Evolutionary conservation across 2,113 vertebrate species (phyloP), one percentile per base, ranked within the genome.

Genomic region (Dunckerocampus dactyliophorus): DNA sequence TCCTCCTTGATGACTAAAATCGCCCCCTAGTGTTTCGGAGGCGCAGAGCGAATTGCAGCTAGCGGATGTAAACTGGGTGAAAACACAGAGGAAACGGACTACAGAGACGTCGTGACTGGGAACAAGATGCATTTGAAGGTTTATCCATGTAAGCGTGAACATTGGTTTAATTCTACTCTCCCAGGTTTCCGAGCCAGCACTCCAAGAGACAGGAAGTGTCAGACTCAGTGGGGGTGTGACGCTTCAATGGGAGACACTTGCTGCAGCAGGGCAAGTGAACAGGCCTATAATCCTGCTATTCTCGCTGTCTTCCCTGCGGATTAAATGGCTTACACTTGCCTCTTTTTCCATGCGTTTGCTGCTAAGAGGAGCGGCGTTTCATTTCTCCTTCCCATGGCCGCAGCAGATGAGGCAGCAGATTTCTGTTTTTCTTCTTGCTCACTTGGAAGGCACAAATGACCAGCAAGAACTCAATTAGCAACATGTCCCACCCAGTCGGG

Each of bases 381-480:
- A 62, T 58, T 47, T 59, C 62, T 62, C 70, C 81, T 31, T 81
- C 70, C 83, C 67, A 62, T 75, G 67, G 76, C 73, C 71, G 11
- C 58, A 70, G 73, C 85, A 90, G 87, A 92, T 85, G 87, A 90
- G 82, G 75, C 84, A 3, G 61, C 57, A 63, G 53, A 71, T 82
- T 87, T 65, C 66, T 61, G 48, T 63, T 76, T 80, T 88, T 88
- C 92, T 93, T 93, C 90, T 91, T 92, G 91, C 91, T 93, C 91
- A 94, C 86, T 93, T 93, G 88, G 82, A 84, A 87, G 89, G 86
- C 86, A 90, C 89, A 94, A 92, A 91, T 92, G 80, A 87, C 77
- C 87, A 84, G 86, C 72, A 34, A 93, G 92, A 87, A 91, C 88
- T 90, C 89, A 92, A 93, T 95, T 88, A 93, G 90, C 80, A 85